phyloP scores from a whole-genome alignment of 1,140 invertebrate genomes.

The Drosophila rufa region DNA sequence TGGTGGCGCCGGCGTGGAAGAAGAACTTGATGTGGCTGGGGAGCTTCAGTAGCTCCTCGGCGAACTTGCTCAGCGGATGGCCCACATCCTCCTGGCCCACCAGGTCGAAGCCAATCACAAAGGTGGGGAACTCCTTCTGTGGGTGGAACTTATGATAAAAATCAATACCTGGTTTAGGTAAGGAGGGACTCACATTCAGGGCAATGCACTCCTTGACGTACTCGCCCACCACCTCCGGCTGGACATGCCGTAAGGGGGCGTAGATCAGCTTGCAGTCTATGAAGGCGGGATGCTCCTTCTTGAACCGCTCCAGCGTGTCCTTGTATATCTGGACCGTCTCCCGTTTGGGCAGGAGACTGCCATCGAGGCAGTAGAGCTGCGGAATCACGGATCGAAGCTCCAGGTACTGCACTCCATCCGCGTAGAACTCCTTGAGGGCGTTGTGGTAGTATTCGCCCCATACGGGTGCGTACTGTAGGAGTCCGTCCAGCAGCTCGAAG shows the following conservation, averaged over 20 bases:
- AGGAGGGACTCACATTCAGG: constrained; percentile 45
- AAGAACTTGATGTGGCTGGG: constrained; percentile 88
- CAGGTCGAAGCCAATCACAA: constrained; percentile 89
- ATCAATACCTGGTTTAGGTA: no score
- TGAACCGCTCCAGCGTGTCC: constrained; percentile 86
- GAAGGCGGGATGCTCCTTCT: constrained; percentile 88
- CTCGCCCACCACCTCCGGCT: constrained; percentile 70
- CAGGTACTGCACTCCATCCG: constrained; percentile 92
- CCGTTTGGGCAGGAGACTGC: constrained; percentile 85
- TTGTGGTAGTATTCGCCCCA: constrained; percentile 90
- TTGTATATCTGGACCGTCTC: constrained; percentile 87
- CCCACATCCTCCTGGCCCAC: constrained; percentile 90
- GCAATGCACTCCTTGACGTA: constrained; percentile 84
- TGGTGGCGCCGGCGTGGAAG: constrained; percentile 93
- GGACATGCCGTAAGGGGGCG: constrained; percentile 86
- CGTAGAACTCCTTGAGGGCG: constrained; percentile 88
- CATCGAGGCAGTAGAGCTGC: constrained; percentile 88
- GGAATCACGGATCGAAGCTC: constrained; percentile 88
- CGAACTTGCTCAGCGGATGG: constrained; percentile 87
- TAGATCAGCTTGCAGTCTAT: constrained; percentile 90
- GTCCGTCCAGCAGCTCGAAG: constrained; percentile 87
- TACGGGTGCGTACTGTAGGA: constrained; percentile 89
- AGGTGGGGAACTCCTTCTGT: constrained; percentile 85
- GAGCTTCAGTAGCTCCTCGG: constrained; percentile 86
- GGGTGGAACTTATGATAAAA: neutral